phyloP scores from a whole-genome alignment of 30 jellyfish, hydroid and myxozoan genomes.

The Chrysaora quinquecirrha region DNA sequence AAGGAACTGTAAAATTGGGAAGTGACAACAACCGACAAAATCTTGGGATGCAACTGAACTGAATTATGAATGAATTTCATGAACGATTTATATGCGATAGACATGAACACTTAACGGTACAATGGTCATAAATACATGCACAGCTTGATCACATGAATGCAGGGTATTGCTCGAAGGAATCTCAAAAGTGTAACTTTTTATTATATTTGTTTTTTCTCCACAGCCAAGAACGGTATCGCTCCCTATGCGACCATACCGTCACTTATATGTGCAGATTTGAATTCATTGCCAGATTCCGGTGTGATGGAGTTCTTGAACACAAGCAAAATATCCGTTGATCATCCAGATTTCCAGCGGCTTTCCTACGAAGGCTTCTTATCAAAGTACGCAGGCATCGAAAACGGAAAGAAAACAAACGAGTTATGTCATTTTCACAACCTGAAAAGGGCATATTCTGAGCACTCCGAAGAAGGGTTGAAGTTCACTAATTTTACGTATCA shows the following conservation, averaged over 20 bases:
- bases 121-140: too few relatives aligned
- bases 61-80: too few relatives aligned
- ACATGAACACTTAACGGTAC: too few relatives aligned
- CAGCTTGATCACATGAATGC: too few relatives aligned
- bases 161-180: too few relatives aligned
- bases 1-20: too few relatives aligned
- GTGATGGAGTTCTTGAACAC: constrained; percentile 85
- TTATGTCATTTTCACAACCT: constrained; percentile 81
- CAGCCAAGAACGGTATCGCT: constrained; percentile 73
- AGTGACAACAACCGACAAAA: too few relatives aligned
- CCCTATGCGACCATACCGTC: constrained; percentile 66
- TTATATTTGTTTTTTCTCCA: not conserved
- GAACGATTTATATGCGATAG: too few relatives aligned
- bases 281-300: constrained; percentile 95
- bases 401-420: constrained; percentile 70
- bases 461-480: constrained; percentile 76
- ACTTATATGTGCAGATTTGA: constrained; percentile 90
- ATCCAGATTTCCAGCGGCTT: constrained; percentile 88
- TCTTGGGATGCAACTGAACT: too few relatives aligned
- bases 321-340: constrained; percentile 78
- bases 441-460: constrained; percentile 78
- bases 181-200: too few relatives aligned
- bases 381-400: constrained; percentile 73
- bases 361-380: constrained; percentile 87
- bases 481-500: constrained; percentile 93